Evolutionary conservation across 2,797 vertebrate genomes (phyloP).

Genomic region (Falco rusticolus): DNA sequence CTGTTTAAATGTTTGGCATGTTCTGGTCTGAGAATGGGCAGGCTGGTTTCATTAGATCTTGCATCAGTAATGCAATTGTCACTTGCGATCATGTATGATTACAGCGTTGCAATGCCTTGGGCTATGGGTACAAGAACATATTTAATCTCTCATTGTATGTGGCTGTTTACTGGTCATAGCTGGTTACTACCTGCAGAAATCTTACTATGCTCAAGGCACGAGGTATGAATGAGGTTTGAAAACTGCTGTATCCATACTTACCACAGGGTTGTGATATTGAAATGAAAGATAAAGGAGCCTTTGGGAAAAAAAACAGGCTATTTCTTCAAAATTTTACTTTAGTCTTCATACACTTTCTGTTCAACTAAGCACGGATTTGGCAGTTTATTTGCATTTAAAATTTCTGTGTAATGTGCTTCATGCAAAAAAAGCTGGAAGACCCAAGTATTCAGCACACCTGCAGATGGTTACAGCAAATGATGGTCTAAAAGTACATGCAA

Average conservation of each 20-base stretch:
- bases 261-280: neutral
- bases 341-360: neutral
- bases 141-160: neutral
- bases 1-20: neutral
- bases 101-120: neutral
- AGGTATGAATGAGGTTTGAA: neutral
- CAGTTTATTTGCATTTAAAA: neutral
- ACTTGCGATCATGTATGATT: no score
- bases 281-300: neutral
- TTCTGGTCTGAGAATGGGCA: accelerated
- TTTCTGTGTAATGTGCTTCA: neutral
- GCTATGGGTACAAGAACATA: neutral
- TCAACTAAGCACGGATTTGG: neutral
- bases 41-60: neutral
- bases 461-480: neutral
- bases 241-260: neutral
- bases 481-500: neutral
- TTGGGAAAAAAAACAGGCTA: neutral
- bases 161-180: neutral
- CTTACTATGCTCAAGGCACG: neutral
- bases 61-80: neutral
- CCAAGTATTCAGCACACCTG: neutral
- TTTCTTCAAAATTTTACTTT: neutral
- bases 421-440: neutral
- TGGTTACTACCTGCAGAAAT: neutral